Evolutionary conservation across 1,140 invertebrate genomes (phyloP).

Genomic region (Sitobion miscanthi): DNA sequence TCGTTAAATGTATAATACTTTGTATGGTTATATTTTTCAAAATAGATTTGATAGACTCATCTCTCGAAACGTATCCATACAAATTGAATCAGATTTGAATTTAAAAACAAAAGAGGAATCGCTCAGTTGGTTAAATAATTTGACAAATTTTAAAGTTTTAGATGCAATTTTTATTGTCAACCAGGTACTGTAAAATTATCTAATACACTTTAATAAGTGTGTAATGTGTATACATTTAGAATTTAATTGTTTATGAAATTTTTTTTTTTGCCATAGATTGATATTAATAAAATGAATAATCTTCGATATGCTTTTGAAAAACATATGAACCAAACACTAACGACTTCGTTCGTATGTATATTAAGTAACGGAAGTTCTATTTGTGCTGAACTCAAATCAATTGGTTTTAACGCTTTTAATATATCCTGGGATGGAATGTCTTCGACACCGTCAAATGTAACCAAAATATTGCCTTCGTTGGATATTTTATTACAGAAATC

Average conservation of each 20-base stretch:
- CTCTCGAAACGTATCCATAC: not conserved
- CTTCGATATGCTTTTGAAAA: conserved; percentile 34
- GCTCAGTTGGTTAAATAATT: not conserved
- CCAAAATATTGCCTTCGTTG: not conserved
- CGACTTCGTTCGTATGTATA: conserved; percentile 3
- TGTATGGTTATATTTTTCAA: not conserved
- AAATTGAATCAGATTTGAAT: not conserved
- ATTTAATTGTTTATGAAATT: no score
- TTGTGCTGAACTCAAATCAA: not conserved
- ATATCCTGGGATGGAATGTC: not conserved
- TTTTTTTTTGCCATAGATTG: not conserved
- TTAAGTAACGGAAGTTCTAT: not conserved
- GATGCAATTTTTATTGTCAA: conserved; percentile 23
- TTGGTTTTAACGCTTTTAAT: not conserved
- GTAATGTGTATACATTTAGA: no score
- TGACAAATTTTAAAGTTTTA: not conserved
- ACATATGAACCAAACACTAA: not conserved
- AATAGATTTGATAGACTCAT: conserved; percentile 25
- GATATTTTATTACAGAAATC: not conserved
- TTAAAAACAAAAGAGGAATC: conserved; percentile 13
- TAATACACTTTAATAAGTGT: no score
- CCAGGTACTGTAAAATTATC: not conserved
- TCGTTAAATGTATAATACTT: not conserved
- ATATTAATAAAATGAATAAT: conserved; percentile 22
- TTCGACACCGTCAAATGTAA: not conserved